These are phyloP conservation scores for Ceyx melanurus DNA, from an alignment of 2,113 vertebrate species.

Conservation along the genomic window DNA sequence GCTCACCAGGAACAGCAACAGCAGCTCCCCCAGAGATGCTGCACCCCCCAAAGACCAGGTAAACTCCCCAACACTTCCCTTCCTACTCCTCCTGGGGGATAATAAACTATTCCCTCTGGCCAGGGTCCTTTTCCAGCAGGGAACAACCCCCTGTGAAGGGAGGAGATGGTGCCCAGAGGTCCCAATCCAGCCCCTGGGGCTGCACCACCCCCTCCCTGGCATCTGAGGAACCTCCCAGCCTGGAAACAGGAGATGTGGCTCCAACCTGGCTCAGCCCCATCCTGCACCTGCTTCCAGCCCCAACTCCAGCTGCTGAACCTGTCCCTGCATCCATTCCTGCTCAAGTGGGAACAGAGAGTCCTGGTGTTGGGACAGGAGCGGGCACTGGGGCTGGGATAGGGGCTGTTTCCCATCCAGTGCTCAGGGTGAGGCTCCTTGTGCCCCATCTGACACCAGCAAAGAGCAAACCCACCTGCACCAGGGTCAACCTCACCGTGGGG, in stretches of 20 bases:
- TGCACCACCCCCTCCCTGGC: fast-evolving
- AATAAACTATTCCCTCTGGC: not conserved
- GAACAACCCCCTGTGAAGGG: not conserved
- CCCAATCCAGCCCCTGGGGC: not conserved
- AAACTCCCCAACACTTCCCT: no score
- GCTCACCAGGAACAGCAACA: not conserved
- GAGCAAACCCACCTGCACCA: fast-evolving
- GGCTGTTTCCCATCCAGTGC: not conserved
- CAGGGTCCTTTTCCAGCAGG: not conserved
- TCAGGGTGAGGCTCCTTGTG: not conserved
- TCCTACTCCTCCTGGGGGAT: not conserved
- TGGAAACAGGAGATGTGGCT: not conserved
- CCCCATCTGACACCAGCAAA: not conserved
- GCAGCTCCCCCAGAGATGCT: not conserved
- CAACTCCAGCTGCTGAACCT: not conserved
- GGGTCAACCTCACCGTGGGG: fast-evolving
- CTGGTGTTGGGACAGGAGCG: not conserved
- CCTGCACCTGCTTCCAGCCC: not conserved
- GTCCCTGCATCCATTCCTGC: not conserved
- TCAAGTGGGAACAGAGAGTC: not conserved
- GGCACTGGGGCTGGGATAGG: not conserved
- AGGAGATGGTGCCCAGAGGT: not conserved
- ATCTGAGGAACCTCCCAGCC: not conserved
- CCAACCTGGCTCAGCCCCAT: not conserved
- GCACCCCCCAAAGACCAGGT: no score